Evolutionary conservation across 2,888 invertebrate species (phyloP).

Genomic region (Cinara cedri): DNA sequence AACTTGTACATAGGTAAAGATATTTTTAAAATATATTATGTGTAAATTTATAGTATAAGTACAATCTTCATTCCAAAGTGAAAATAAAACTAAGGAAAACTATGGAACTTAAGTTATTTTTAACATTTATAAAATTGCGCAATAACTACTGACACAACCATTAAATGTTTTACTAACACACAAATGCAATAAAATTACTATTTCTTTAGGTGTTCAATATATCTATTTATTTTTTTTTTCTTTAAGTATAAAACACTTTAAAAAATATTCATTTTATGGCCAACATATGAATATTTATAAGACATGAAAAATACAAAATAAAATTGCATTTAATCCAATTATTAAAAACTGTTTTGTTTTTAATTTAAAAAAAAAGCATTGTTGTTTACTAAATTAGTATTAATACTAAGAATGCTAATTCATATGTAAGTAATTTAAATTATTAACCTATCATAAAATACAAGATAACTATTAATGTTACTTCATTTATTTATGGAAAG

Average conservation of each 20-base stretch:
- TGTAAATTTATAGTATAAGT: too few species aligned
- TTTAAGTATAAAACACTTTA: neutral
- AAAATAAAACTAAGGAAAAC: slow-evolving; percentile 1
- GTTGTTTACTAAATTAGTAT: too few species aligned
- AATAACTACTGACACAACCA: slow-evolving; percentile 10
- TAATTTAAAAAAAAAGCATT: too few species aligned
- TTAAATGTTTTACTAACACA: slow-evolving; percentile 15
- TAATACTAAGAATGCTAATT: too few species aligned
- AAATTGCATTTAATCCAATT: neutral
- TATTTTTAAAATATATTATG: too few species aligned
- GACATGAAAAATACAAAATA: neutral
- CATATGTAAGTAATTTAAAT: too few species aligned
- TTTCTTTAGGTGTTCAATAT: too few species aligned
- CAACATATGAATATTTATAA: neutral
- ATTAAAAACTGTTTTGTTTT: too few species aligned
- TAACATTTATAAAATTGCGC: slow-evolving; percentile 26
- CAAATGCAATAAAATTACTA: slow-evolving; percentile 1
- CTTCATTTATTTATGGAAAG: too few species aligned
- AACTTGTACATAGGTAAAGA: too few species aligned
- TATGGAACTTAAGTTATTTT: slow-evolving; percentile 33
- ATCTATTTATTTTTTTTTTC: neutral
- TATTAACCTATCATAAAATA: too few species aligned
- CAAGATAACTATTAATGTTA: too few species aligned
- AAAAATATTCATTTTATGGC: neutral
- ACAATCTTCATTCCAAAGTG: neutral